These are phyloP conservation scores for Aporrectodea caliginosa DNA, from an alignment of 1,140 invertebrate species.

Conservation along the genomic window DNA sequence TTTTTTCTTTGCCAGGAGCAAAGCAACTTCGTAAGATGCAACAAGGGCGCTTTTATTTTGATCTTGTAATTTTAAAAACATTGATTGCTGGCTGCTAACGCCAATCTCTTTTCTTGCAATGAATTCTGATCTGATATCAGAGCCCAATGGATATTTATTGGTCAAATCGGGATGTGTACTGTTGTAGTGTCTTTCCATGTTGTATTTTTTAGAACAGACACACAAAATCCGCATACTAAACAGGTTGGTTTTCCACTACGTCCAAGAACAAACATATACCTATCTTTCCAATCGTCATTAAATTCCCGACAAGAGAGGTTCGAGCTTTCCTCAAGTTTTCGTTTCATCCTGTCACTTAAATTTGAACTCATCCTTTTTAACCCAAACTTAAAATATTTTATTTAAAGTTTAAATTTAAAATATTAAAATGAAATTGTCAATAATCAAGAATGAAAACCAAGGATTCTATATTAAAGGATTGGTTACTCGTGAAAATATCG, in stretches of 20 bases:
- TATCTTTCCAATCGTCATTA: not conserved
- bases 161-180: not conserved
- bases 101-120: not conserved
- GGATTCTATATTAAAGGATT: no score
- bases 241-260: not conserved
- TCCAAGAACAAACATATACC: not conserved
- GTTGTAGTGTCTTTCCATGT: not conserved
- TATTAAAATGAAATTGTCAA: no score
- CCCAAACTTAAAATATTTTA: no score
- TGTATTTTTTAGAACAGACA: not conserved
- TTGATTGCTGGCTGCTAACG: not conserved
- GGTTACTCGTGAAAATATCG: no score
- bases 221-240: not conserved
- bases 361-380: no score
- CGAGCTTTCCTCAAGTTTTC: no score
- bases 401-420: no score
- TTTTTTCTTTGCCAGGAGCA: not conserved
- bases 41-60: not conserved
- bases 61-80: not conserved
- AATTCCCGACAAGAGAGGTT: not conserved
- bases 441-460: no score
- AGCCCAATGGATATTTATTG: not conserved
- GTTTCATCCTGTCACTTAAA: no score
- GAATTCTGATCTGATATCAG: not conserved
- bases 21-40: not conserved